Base-by-base conservation (phyloP, 1,140 invertebrate genomes). In the Drosophila kurseongensis region DNA sequence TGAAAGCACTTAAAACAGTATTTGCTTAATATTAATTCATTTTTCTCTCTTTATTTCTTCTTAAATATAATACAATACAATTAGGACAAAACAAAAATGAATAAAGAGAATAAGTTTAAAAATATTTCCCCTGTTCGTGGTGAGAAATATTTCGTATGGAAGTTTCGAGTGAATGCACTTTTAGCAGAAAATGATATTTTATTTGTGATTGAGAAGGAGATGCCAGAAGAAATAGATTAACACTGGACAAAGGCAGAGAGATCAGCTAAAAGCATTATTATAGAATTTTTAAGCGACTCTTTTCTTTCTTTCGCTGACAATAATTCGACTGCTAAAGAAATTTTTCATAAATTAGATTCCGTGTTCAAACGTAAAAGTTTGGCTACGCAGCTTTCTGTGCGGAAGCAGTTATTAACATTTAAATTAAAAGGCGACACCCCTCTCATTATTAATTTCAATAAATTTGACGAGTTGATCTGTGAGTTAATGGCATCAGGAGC, bases 321-420 rank as follows among this genome's bases (percentile, higher is more conserved):
- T 47, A 80, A 80, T 23, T 45, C 38, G 23, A 85, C 81, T 5
- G 86, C 91, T 7, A 80, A 71, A 59, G 51, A 91, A 35, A 92
- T 93, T 67, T 76, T 93, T 27, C 47, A 74, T 54, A 89, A 75
- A 44, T 76, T 93, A 45, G 91, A 93, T 74, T 56, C 54, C 7
- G 55, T 93, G 1, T 93, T 92, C 55, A 90, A 93, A 59, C 59
- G 92, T 16, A 91, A 92, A 84, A 93, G 90, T 77, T 55, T 91
- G 29, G 91, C 92, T 12, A 92, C 84, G 3, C 91, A 93, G 61
- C 59, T 93, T 42, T 75, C 84, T 4, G 23, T 92, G 18, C 61
- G 90, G 18, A 93, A 93, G 50, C 81, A 80, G 69, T 73, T 93
- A 57, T 74, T 92, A 13, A 36, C 27, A 0, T 76, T 93, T 14